Evolutionary conservation across 2,113 vertebrate genomes (phyloP), one percentile per base, ranked within the genome.

Genomic region (Polypterus senegalus): DNA sequence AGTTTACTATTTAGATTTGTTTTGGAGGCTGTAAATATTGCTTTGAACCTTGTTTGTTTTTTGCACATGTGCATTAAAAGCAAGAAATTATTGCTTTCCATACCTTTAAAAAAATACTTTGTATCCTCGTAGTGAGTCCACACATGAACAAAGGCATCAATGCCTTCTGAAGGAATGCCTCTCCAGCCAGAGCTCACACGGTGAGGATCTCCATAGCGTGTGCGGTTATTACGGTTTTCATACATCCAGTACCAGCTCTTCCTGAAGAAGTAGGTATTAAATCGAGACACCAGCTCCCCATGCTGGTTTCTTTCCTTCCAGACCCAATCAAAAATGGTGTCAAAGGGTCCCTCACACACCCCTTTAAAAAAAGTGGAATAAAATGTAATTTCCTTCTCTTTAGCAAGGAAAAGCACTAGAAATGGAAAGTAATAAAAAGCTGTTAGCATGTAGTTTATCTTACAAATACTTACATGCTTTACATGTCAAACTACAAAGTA

Each of bases 191-290:
- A 45, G 48, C 11, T 49, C 52, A 67, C 7, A 3, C 45, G 10
- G 6, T 56, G 61, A 2, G 66, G 66, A 45, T 65, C 49, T 51
- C 68, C 65, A 54, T 11, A 49, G 54, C 64, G 69, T 49, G 69
- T 72, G 59, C 59, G 59, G 54, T 67, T 64, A 54, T 62, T 65
- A 54, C 48, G 9, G 65, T 61, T 69, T 65, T 75, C 68, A 63
- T 71, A 68, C 59, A 61, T 7, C 47, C 48, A 70, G 64, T 73
- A 71, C 68, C 62, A 56, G n/a, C 56, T 46, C 48, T 48, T 54
- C 1, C 52, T 49, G 43, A 62, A 61, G 64, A 66, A 63, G 45
- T 61, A 66, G 5, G 52, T 62, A 62, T 60, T 66, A 48, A 66
- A 60, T 7, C 11, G 49, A 27, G 58, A 3, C 48, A 48, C 43